Evolutionary conservation across 2,113 vertebrate species (phyloP).

Genomic region (Brevimyrus niger): DNA sequence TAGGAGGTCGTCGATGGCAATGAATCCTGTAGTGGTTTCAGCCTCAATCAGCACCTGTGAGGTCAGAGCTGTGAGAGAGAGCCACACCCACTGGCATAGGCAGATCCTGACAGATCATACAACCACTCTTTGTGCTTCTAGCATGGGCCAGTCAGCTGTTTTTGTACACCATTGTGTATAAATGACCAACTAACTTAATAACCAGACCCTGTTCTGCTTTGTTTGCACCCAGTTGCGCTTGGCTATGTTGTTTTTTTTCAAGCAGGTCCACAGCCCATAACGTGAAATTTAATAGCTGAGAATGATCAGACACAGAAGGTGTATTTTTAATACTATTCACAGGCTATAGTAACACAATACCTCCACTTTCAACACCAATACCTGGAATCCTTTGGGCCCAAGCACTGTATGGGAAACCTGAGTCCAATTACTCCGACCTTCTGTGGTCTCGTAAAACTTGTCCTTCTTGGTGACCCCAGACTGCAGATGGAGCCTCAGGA

Average conservation of each 20-base stretch:
- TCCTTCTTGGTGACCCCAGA: constrained; percentile 25
- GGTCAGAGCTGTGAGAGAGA: background rate
- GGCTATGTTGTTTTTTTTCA: background rate
- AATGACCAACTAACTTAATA: background rate
- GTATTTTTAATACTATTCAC: background rate
- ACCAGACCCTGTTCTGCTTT: background rate
- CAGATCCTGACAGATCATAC: background rate
- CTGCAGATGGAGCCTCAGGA: constrained; percentile 38
- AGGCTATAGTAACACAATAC: background rate
- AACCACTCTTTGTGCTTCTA: background rate
- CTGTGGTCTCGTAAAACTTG: constrained; percentile 39
- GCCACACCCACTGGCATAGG: background rate
- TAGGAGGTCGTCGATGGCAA: constrained; percentile 59
- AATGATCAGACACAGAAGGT: background rate
- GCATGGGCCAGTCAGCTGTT: background rate
- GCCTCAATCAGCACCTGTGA: constrained; percentile 55
- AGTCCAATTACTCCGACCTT: constrained; percentile 42
- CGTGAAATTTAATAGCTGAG: background rate
- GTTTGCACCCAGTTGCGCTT: background rate
- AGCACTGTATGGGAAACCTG: constrained; percentile 40
- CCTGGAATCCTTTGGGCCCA: constrained; percentile 46
- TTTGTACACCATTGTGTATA: background rate
- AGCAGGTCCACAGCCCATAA: background rate
- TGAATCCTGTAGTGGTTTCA: constrained; percentile 41
- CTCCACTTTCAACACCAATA: constrained; percentile 22